Conservation (phyloP, 2,888 invertebrate genomes). For the Fissipunctia ypsillon region DNA sequence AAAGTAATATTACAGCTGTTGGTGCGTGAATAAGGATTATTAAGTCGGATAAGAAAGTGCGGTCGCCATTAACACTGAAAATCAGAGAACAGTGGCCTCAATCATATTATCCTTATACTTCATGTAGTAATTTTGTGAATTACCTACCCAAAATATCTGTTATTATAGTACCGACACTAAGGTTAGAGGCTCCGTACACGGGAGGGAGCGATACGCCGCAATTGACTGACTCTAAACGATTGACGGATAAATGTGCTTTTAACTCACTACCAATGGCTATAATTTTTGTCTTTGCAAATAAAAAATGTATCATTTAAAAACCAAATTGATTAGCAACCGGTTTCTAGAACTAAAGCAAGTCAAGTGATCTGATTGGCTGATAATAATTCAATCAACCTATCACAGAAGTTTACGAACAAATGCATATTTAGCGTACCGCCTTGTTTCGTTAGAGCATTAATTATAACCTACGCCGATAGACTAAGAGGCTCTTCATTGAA, state of each 20-base stretch:
- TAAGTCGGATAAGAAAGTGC: slow-evolving; percentile 45
- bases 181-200: slow-evolving; percentile 40
- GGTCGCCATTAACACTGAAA: slow-evolving; percentile 55
- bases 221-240: neutral
- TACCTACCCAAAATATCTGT: slow-evolving; percentile 65
- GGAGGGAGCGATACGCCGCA: neutral
- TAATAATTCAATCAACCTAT: neutral
- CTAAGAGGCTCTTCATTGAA: too few species aligned
- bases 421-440: too few species aligned
- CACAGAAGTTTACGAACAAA: too few species aligned
- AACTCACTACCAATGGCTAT: neutral
- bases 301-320: too few species aligned
- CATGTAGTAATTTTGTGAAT: slow-evolving; percentile 62
- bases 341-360: neutral
- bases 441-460: too few species aligned
- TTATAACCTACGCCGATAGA: too few species aligned
- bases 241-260: too few species aligned
- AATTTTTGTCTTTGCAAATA: neutral
- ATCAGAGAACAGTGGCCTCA: slow-evolving; percentile 56
- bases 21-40: slow-evolving; percentile 49
- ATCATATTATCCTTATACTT: slow-evolving; percentile 61
- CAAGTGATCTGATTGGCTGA: neutral
- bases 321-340: too few species aligned
- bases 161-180: slow-evolving; percentile 59
- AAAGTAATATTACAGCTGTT: slow-evolving; percentile 39